Base-by-base conservation (phyloP, 64 coral and sea anemone genomes). In the Astreopora myriophthalma region DNA sequence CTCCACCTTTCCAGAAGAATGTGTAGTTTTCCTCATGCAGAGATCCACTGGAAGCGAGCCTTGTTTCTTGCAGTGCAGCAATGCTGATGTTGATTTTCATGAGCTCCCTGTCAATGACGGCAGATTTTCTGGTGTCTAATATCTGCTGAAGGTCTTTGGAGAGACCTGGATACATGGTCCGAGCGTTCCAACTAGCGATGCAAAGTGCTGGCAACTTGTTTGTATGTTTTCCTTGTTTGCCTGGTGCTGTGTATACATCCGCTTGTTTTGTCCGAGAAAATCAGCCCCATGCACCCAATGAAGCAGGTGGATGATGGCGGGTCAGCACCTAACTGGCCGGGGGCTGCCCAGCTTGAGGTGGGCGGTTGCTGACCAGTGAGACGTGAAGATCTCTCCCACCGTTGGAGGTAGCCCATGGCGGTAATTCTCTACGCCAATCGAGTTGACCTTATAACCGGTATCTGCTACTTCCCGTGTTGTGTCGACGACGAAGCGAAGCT, bases 371-470 rank as follows among this genome's bases (percentile, higher is more conserved):
- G 71, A 37, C 34, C 9, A 23, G 3, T 62, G 9, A 14, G 17
- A 62, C 6, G 1, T 14, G 11, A 62, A 40, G 52, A 8, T 84
- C 63, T 65, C 79, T 77, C 44, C 77, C 77, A 46, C 76, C 63
- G 27, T 44, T 75, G 60, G 60, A 51, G 46, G 46, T 32, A 71
- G 26, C 89, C 79, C 65, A 34, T 65, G 57, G 84, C 74, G 74
- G 23, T 74, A 31, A 12, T 39, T n/a, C 73, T 37, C 66, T 74
- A 73, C 75, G 85, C 75, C 85, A 76, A 88, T 88, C 68, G 25
- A 87, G 34, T 35, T 62, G 91, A 77, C 91, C n/a, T 80, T 93
- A 58, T 93, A 80, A 87, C 84, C 74, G 70, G 84, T 93, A 79
- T 60, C 91, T 87, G 84, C 83, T 70, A 60, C 74, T 57, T 86